Evolutionary conservation across 2,797 vertebrate species (phyloP).

Genomic region (Alexandromys oeconomus): DNA sequence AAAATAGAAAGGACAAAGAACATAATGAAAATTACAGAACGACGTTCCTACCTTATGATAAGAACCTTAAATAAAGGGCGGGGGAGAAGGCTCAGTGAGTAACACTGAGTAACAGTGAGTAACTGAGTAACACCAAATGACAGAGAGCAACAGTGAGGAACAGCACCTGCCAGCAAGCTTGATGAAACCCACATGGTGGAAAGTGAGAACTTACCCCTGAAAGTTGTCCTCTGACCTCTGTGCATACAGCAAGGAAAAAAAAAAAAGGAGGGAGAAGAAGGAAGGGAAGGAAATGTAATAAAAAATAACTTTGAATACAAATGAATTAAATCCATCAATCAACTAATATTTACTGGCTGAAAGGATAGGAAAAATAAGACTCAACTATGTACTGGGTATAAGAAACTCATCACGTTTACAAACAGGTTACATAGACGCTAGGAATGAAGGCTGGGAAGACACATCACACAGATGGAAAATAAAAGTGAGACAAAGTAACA

Average conservation of each 20-base stretch:
- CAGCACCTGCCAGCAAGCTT: background rate
- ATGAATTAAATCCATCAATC: background rate
- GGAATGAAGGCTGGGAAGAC: background rate
- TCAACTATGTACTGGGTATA: background rate
- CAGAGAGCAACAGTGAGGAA: no score
- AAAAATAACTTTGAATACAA: background rate
- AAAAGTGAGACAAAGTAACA: background rate
- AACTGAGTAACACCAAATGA: no score
- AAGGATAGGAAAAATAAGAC: background rate
- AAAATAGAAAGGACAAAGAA: no score
- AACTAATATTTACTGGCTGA: background rate
- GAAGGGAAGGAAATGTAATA: background rate
- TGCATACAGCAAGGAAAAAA: rapidly evolving
- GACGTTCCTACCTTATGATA: no score
- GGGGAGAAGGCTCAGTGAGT: background rate
- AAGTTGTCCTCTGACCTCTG: background rate
- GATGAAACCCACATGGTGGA: background rate
- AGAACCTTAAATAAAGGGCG: no score
- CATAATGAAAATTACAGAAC: no score
- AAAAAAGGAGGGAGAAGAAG: background rate
- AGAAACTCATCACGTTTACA: background rate
- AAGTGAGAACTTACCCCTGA: background rate
- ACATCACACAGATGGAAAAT: no score
- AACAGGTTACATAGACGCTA: background rate
- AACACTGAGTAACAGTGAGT: background rate